Conservation (phyloP, 1,140 invertebrate genomes). For the Chionoecetes opilio region DNA sequence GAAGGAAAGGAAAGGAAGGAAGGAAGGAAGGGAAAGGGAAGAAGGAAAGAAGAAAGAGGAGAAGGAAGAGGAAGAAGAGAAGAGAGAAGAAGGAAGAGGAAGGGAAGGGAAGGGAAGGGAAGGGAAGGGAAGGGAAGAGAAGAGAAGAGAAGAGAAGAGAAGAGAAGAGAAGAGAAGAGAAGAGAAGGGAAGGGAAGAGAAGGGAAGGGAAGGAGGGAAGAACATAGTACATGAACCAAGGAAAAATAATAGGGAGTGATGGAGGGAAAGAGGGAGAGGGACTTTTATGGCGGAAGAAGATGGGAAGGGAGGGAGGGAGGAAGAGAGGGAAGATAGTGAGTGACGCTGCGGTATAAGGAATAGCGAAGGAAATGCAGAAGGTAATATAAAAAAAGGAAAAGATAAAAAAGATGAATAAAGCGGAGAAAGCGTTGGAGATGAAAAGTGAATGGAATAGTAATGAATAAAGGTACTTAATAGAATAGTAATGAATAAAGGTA, state of each 20-base stretch:
- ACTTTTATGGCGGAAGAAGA: too few relatives aligned
- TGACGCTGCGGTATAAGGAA: too few relatives aligned
- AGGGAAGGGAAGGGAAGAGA: not conserved
- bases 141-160: not conserved
- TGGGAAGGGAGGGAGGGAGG: not conserved
- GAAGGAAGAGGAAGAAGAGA: not conserved
- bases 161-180: not conserved
- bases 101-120: not conserved
- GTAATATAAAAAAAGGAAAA: too few relatives aligned
- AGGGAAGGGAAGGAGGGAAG: not conserved
- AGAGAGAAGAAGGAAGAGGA: not conserved
- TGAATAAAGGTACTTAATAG: too few relatives aligned
- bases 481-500: too few relatives aligned
- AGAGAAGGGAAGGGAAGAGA: not conserved
- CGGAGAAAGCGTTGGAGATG: too few relatives aligned
- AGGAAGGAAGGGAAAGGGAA: not conserved
- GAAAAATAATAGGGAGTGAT: not conserved
- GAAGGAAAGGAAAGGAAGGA: not conserved
- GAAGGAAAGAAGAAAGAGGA: not conserved
- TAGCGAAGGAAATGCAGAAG: too few relatives aligned
- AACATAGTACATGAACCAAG: not conserved
- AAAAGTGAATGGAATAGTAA: too few relatives aligned
- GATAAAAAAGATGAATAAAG: too few relatives aligned
- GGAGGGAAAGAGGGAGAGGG: slow-evolving; percentile 20
- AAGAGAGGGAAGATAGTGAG: not conserved